Conservation (phyloP, 2,888 invertebrate genomes). For the Drosophila leonis region DNA sequence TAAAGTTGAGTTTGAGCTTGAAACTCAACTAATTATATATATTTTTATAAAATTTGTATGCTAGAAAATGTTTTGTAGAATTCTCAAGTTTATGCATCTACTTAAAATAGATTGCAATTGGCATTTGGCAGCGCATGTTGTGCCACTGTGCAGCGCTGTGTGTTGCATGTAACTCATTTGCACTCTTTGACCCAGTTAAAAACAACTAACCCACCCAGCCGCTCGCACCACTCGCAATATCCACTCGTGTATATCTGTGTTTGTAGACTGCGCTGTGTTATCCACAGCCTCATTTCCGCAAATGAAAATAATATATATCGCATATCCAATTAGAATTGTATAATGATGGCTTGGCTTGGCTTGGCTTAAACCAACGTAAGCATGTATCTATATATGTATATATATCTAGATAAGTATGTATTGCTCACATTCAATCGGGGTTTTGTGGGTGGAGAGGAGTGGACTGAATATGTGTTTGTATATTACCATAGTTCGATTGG, state of each 20-base stretch:
- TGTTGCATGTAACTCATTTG: slow-evolving; percentile 51
- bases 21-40: neutral
- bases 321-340: slow-evolving; percentile 4
- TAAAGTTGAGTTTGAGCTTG: too few relatives aligned
- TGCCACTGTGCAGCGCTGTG: slow-evolving; percentile 55
- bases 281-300: slow-evolving; percentile 20
- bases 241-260: slow-evolving; percentile 23
- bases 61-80: neutral
- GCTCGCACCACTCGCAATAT: slow-evolving; percentile 14
- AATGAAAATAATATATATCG: slow-evolving; percentile 2
- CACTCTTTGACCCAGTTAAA: slow-evolving; percentile 68
- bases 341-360: neutral
- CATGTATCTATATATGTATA: neutral
- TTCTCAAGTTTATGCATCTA: neutral
- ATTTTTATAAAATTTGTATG: neutral
- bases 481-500: slow-evolving; percentile 84
- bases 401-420: neutral
- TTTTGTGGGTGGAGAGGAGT: neutral
- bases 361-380: neutral
- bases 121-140: neutral
- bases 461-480: slow-evolving; percentile 26
- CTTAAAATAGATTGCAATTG: neutral
- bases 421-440: neutral
- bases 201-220: slow-evolving; percentile 23
- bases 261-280: slow-evolving; percentile 14